Evolutionary conservation across 2,888 invertebrate species (phyloP), one percentile per base, ranked within the genome.

Genomic region (Aromia moschata): DNA sequence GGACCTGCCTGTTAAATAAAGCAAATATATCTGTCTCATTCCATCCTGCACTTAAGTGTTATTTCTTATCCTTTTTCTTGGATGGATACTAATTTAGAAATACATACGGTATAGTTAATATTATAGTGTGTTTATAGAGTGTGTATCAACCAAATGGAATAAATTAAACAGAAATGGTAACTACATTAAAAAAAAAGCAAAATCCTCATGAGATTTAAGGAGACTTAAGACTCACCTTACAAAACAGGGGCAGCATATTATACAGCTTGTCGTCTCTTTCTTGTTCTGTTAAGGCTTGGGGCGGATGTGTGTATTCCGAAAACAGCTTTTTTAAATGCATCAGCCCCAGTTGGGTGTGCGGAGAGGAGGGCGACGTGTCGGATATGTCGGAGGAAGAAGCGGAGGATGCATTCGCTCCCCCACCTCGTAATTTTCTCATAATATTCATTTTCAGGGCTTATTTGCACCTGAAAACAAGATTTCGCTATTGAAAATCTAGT

Each of bases 311-410:
- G 77, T 95, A 96, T 80, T 98, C 98, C 49, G 93, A 90, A 81
- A 98, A 98, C 33, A 98, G 85, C 81, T 98, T 98, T 77, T 97
- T 93, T 46, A 99, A 86, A 78, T 98, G 98, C 90, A 94, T 95
- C 56, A 98, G 86, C 31, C 96, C 97, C 58, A 98, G 87, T 74
- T 96, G 94, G 53, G 94, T 88, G 76, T 93, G 93, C 62, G 91
- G 87, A 45, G 91, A 86, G 64, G 86, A 84, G 36, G 87, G 81
- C 16, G 85, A 83, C 64, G 85, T 85, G 17, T 87, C 86, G 30
- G 84, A 81, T 65, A 85, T 83, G 64, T 89, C 88, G 47, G 81
- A 79, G 65, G 82, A 79, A 64, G 83, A 81, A 62, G 83, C 75
- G 59, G 82, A 77, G 51, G 83, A 77, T 62, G 83, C 79, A 68